A percentile compares a stretch with the other conserved stretches of the same genome.
phyloP scores from a whole-genome alignment of 2,113 vertebrate genomes.

The Tricholaema leucomelas region DNA sequence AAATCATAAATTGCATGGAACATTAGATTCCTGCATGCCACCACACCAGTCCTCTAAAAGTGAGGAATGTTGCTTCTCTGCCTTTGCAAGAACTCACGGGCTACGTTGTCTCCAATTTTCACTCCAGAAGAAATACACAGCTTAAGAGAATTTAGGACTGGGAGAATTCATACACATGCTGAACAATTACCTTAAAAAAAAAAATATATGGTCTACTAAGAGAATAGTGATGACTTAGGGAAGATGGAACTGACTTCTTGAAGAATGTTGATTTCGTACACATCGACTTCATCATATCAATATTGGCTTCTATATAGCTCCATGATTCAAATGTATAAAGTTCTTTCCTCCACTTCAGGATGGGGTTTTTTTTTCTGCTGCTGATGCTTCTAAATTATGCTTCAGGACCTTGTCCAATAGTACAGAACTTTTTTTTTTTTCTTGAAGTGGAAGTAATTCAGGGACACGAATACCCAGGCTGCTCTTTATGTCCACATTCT shows the following conservation, averaged over 20 bases:
- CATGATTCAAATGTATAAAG: neutral
- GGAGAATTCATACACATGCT: neutral
- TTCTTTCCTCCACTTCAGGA: neutral
- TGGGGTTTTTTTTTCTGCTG: neutral
- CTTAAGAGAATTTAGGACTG: neutral
- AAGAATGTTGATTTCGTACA: neutral
- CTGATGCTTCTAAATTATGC: neutral
- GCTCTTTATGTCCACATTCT: neutral
- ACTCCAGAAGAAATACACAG: neutral
- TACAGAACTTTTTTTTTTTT: neutral
- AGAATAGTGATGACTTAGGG: neutral
- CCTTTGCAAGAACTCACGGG: neutral
- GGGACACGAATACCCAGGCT: neutral
- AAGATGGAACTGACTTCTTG: neutral
- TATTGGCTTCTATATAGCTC: neutral
- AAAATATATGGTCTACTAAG: neutral
- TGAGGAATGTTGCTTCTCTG: neutral
- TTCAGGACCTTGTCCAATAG: neutral
- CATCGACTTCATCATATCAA: neutral
- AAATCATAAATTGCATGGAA: conserved; percentile 20
- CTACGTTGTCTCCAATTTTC: neutral
- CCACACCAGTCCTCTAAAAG: neutral
- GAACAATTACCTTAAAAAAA: neutral
- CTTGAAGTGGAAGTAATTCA: neutral
- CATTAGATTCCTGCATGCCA: neutral